Evolutionary conservation across 2,888 invertebrate species (phyloP).

Genomic region (Dynastes grantii): DNA sequence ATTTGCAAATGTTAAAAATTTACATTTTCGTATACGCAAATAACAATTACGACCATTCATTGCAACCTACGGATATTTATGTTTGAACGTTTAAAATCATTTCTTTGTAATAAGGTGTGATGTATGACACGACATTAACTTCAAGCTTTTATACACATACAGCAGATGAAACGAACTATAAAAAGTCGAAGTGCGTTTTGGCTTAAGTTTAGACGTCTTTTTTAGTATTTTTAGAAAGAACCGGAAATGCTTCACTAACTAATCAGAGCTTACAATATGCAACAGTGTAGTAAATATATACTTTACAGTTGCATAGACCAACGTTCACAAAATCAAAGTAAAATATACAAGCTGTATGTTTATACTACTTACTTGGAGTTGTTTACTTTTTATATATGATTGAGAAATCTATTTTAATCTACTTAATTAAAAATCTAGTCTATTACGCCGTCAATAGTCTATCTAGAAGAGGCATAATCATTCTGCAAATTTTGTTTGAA

Average conservation of each 20-base stretch:
- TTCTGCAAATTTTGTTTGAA: too few species aligned
- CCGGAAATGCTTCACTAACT: slow-evolving; percentile 15
- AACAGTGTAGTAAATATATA: slow-evolving; percentile 1
- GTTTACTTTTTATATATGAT: too few species aligned
- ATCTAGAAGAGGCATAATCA: too few species aligned
- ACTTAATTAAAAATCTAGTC: too few species aligned
- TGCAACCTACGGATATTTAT: too few species aligned
- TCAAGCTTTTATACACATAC: not conserved
- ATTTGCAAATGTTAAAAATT: too few species aligned
- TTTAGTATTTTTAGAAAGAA: slow-evolving; percentile 25
- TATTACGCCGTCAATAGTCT: too few species aligned
- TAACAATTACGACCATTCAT: too few species aligned
- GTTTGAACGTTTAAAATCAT: not conserved
- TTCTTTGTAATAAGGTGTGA: not conserved
- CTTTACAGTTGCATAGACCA: too few species aligned
- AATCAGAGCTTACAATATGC: slow-evolving; percentile 13
- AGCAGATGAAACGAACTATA: slow-evolving; percentile 17
- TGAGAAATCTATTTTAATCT: too few species aligned
- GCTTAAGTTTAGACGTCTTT: slow-evolving; percentile 2
- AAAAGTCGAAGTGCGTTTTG: slow-evolving; percentile 6
- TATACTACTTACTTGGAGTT: not conserved
- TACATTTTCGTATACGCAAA: too few species aligned
- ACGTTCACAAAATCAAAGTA: not conserved
- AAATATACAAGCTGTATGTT: not conserved
- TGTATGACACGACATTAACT: slow-evolving; percentile 6